Evolutionary conservation across 2,113 vertebrate genomes (phyloP), one percentile per base, ranked within the genome.

Genomic region (Carassius gibelio): DNA sequence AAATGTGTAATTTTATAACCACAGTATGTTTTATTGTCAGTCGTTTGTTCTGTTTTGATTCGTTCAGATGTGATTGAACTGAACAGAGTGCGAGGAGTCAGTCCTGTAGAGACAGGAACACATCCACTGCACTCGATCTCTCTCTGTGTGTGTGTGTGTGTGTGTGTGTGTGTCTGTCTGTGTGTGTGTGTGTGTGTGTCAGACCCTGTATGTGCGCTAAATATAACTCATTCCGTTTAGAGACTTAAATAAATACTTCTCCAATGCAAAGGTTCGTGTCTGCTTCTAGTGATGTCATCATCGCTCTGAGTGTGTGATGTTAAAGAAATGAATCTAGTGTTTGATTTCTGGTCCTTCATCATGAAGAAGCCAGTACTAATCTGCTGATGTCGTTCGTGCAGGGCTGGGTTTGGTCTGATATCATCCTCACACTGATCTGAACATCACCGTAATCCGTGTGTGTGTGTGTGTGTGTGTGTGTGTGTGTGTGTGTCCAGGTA

Each of bases 401-500:
- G 66, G 17, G 17, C 38, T 38, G 21, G 8, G 4, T 68, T 34
- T 68, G 13, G 8, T 19, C 19, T 69, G 66, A 19, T 57, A 19
- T 59, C 19, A 0, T 6, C 6, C 19, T 17, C 15, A 52, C 48
- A 14, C 50, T 15, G 50, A 52, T 55, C 14, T 55, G 15, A 45
- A 9, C 3, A 7, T 57, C 52, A 19, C 17, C 7, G 15, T 4
- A 9, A 19, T 3, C 0, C 14, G 62, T 13, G 34, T 36, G 3
- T 5, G 9, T 38, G 68, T 26, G 55, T 15, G 2, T 45, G 64
- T 75, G 68, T 61, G 87, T 94, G 62, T 95, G n/a, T n/a, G n/a
- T n/a, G n/a, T n/a, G n/a, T n/a, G n/a, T n/a, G n/a, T n/a, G n/a
- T n/a, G n/a, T 93, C 7, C 91, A 99, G 98, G 81, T 99, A 99